These are phyloP conservation scores for Drosophila paracracens DNA, from an alignment of 2,888 invertebrate species.

Conservation along the genomic window DNA sequence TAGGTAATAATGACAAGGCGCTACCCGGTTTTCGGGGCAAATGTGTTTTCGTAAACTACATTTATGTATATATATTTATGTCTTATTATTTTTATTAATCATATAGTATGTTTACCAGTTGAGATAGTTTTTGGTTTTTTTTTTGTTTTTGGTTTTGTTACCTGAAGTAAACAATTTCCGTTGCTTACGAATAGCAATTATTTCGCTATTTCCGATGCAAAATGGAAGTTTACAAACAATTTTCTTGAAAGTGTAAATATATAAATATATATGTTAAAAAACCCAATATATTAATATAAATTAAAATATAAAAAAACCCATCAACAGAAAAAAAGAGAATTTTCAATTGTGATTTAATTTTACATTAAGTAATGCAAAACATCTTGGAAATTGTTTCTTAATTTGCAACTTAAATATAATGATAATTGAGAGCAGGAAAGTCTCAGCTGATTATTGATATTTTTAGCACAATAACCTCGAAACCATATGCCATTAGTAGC, in stretches of 20 bases:
- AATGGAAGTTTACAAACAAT: background rate
- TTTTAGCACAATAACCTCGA: background rate
- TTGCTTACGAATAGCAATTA: constrained; percentile 13
- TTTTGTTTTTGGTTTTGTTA: background rate
- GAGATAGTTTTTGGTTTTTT: background rate
- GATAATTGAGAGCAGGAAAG: constrained; percentile 5
- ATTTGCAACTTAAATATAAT: constrained; percentile 11
- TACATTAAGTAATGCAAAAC: background rate
- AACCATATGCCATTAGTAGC: constrained; percentile 3
- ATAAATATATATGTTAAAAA: background rate
- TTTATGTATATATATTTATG: background rate
- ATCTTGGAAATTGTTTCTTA: background rate
- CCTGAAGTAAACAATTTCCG: constrained; percentile 6
- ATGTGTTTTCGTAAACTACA: background rate
- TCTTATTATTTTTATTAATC: background rate
- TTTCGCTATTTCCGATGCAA: constrained; percentile 1
- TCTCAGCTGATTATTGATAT: constrained; percentile 1
- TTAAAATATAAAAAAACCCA: background rate
- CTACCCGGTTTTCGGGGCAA: background rate
- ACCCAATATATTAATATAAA: background rate
- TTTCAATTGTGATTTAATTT: background rate
- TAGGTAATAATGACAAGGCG: background rate
- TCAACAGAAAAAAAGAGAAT: too few relatives aligned
- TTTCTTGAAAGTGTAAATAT: constrained; percentile 5
- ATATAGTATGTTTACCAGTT: background rate